Evolutionary conservation across 2,888 invertebrate species (phyloP).

Genomic region (Leptopterna dolabrata): DNA sequence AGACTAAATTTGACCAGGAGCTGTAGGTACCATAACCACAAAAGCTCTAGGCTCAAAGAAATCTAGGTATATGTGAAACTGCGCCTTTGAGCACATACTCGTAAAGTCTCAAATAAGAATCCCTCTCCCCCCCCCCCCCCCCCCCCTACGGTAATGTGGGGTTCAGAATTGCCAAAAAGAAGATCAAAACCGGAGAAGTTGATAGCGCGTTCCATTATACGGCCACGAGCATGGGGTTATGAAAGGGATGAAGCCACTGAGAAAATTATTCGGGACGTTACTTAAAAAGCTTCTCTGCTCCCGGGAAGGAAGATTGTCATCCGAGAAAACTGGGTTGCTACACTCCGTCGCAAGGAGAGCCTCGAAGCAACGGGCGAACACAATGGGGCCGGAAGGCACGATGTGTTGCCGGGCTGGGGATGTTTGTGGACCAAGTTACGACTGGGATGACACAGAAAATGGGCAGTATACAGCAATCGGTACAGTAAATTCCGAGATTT

Average conservation of each 20-base stretch:
- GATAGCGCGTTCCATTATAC: not conserved
- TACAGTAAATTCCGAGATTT: not conserved
- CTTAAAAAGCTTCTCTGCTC: not conserved
- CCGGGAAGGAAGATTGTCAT: not conserved
- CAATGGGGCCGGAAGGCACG: constrained; percentile 6
- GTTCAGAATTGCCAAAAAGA: no score
- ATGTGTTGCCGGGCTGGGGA: not conserved
- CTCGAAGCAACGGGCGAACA: not conserved
- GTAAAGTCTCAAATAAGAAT: no score
- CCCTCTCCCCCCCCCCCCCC: no score
- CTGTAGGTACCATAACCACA: not conserved
- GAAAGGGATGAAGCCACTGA: not conserved
- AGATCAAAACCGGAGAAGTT: not conserved
- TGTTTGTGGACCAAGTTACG: not conserved
- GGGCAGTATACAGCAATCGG: not conserved
- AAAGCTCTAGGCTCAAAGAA: no score
- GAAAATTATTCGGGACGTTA: not conserved
- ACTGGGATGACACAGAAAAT: not conserved
- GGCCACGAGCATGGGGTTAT: not conserved
- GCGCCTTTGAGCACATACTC: no score
- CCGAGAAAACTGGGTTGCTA: constrained; percentile 2
- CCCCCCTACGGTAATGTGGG: no score
- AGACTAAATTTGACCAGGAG: not conserved
- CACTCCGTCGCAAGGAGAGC: not conserved
- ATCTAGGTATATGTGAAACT: no score